phyloP scores from a whole-genome alignment of 2,888 invertebrate species.

The Orthosia incerta region DNA sequence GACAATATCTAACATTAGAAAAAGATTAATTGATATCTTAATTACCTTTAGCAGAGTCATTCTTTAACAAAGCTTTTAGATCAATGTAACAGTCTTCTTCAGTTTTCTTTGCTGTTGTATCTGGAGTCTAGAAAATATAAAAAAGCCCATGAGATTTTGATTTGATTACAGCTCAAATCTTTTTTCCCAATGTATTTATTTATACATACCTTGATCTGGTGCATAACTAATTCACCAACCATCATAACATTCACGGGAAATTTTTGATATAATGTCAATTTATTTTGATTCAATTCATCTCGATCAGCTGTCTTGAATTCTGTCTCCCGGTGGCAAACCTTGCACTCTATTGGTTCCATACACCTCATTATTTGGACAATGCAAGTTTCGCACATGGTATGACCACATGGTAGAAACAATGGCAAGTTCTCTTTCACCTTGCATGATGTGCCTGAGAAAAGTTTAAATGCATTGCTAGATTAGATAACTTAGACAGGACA shows the following conservation, averaged over 20 bases:
- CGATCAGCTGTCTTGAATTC: slow-evolving; percentile 70
- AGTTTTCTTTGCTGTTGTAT: slow-evolving; percentile 26
- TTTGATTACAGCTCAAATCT: slow-evolving; percentile 59
- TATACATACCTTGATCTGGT: slow-evolving; percentile 74
- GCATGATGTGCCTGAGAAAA: slow-evolving; percentile 69
- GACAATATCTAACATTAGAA: too few relatives aligned
- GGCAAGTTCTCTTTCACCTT: slow-evolving; percentile 85
- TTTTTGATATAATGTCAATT: slow-evolving; percentile 73
- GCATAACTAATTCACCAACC: slow-evolving; percentile 82
- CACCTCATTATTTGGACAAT: slow-evolving; percentile 81
- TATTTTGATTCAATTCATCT: slow-evolving; percentile 70
- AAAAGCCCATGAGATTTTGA: slow-evolving; percentile 62
- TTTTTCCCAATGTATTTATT: background rate
- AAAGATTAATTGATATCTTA: slow-evolving; percentile 3
- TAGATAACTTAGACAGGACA: background rate
- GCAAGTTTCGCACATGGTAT: slow-evolving; percentile 93
- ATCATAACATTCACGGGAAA: slow-evolving; percentile 83
- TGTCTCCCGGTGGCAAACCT: slow-evolving; percentile 84
- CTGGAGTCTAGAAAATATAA: slow-evolving; percentile 32
- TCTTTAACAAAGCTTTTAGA: slow-evolving; percentile 76
- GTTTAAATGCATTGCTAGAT: background rate
- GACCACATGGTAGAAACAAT: slow-evolving; percentile 92
- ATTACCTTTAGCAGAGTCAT: slow-evolving; percentile 76
- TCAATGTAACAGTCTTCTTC: slow-evolving; percentile 77
- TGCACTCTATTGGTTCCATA: slow-evolving; percentile 86